A percentile compares a stretch with the other conserved stretches of the same genome.
phyloP scores from a whole-genome alignment of 1,140 invertebrate genomes.

The Vanessa atalanta region DNA sequence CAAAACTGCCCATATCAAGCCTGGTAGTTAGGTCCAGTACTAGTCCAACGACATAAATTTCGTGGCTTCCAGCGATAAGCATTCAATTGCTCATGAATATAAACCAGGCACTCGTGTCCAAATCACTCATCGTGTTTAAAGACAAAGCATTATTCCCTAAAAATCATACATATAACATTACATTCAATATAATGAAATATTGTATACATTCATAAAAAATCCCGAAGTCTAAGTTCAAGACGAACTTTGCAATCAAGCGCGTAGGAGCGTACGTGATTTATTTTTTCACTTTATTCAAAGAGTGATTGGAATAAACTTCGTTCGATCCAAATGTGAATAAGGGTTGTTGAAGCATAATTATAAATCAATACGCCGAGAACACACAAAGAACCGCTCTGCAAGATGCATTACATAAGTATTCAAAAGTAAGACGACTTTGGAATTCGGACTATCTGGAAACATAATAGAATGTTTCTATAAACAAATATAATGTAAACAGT shows the following conservation, averaged over 20 bases:
- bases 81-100: conserved; percentile 52
- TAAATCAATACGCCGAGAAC: conserved; percentile 80
- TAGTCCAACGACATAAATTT: conserved; percentile 50
- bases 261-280: too few relatives aligned
- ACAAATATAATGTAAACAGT: background rate
- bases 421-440: conserved; percentile 21
- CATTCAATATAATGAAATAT: too few relatives aligned
- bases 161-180: background rate
- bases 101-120: conserved; percentile 49
- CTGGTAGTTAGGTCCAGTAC: conserved; percentile 43
- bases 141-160: conserved; percentile 47
- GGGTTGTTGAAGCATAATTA: conserved; percentile 52
- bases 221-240: too few relatives aligned
- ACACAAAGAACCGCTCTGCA: conserved; percentile 75
- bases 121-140: conserved; percentile 52
- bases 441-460: background rate
- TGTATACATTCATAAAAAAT: too few relatives aligned
- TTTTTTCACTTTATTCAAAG: background rate
- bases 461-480: background rate
- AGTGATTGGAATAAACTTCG: conserved; percentile 41
- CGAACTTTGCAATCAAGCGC: too few relatives aligned
- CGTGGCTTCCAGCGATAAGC: conserved; percentile 51
- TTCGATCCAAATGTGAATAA: conserved; percentile 50
- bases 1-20: conserved; percentile 44
- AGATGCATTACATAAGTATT: conserved; percentile 73